Evolutionary conservation across 2,113 vertebrate genomes (phyloP).

Genomic region (Daubentonia madagascariensis): DNA sequence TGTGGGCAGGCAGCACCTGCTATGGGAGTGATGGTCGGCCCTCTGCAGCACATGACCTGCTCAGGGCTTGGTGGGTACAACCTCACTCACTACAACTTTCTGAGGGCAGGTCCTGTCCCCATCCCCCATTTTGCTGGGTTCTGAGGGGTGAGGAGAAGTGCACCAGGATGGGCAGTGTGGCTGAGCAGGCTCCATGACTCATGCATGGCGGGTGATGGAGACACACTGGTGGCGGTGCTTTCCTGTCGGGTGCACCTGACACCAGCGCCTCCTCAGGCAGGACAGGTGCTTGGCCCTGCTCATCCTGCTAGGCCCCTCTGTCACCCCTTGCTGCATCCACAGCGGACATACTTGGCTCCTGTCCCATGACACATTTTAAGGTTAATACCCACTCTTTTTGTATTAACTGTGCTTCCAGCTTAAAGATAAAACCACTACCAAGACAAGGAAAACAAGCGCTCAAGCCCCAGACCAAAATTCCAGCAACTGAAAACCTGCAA

Average conservation of each 20-base stretch:
- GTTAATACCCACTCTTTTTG: not conserved
- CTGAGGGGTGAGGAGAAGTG: not conserved
- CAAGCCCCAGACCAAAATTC: not conserved
- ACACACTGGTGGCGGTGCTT: not conserved
- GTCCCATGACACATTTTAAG: not conserved
- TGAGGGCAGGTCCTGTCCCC: not conserved
- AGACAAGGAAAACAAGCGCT: not conserved
- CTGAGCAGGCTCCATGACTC: not conserved
- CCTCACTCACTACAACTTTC: not conserved
- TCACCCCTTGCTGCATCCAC: not conserved
- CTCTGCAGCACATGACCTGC: not conserved
- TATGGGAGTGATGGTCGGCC: fast-evolving
- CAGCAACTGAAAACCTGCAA: not conserved
- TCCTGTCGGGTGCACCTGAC: not conserved
- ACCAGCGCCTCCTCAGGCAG: not conserved
- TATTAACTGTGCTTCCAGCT: not conserved
- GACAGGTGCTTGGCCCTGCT: not conserved
- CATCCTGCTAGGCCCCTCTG: not conserved
- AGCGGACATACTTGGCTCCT: not conserved
- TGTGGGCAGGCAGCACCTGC: not conserved
- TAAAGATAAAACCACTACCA: not conserved
- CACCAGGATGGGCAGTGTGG: not conserved
- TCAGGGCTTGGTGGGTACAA: not conserved
- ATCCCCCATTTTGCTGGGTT: not conserved
- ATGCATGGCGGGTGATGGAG: not conserved